Conservation (phyloP, 2,113 vertebrate species). For the Sigmodon hispidus region DNA sequence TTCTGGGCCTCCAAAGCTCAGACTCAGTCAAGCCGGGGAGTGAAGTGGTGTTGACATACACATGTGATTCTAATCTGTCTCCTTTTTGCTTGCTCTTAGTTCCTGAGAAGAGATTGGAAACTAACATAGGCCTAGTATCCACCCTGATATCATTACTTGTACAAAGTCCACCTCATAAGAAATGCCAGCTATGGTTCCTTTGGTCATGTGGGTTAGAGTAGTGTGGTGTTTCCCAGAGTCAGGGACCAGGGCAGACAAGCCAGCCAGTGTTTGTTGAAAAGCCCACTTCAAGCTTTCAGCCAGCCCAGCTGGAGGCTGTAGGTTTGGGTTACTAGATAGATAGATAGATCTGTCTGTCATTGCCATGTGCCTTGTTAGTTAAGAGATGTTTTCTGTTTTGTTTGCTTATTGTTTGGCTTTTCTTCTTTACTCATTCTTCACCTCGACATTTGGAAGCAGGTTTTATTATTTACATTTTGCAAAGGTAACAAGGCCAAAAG, state of each 20-base stretch:
- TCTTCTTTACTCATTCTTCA: background rate
- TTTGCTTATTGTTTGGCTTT: background rate
- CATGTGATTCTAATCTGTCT: no score
- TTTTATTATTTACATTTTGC: slow-evolving; percentile 15
- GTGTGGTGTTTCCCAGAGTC: background rate
- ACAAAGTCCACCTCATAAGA: background rate
- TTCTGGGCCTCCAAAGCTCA: background rate
- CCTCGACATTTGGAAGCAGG: background rate
- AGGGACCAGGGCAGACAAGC: background rate
- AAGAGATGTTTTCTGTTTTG: background rate
- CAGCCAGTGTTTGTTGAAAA: background rate
- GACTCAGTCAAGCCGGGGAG: background rate
- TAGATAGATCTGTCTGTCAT: background rate
- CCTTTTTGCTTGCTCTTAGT: no score
- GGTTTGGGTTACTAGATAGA: background rate
- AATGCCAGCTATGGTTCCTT: background rate
- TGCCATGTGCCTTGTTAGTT: background rate
- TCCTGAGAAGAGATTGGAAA: background rate
- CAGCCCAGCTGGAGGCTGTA: background rate
- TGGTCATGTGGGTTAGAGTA: background rate
- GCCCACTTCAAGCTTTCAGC: background rate
- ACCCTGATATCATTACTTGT: background rate
- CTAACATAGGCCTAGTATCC: background rate
- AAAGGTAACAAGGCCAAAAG: background rate
- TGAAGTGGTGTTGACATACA: background rate